Base-by-base conservation (phyloP, 1,140 invertebrate species). In the Drosophila asahinai region DNA sequence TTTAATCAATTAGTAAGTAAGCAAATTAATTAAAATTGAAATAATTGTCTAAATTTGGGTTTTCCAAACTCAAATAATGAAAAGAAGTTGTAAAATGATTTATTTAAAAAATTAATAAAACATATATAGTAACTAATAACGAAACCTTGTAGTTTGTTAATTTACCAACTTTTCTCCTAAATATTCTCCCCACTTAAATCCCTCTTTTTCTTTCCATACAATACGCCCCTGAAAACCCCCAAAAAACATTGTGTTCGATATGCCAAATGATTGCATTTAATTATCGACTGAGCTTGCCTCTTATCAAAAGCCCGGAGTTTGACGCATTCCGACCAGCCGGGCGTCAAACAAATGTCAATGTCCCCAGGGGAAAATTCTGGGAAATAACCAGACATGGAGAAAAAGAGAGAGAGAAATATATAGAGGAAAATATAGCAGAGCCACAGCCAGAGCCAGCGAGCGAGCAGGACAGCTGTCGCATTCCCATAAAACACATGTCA, bases 201-300 rank as follows among this genome's bases (percentile, higher is more conserved):
- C 58, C 11, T 12, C 1, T 0, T 27, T 36, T 1, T 5, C 22
- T 7, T 6, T 0, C 3, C 7, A 58, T 19, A 15, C 19, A 7
- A n/a, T 19, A 49, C 17, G 7, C n/a, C 19, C 17, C 25, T 67
- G 40, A 54, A 30, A 65, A 43, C 27, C 22, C 14, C 27, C 51
- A 33, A 47, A 48, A 62, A 70, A 30, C 54, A 5, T n/a, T 57
- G 19, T 11, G 14, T 76, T 63, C 45, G 57, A 87, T 66, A 70
- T 59, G 77, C 47, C 57, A 47, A 78, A 64, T 68, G 60, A 84
- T 81, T 86, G 78, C 81, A 82, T 77, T 89, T 82, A 79, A 89
- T 90, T 90, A 90, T 80, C 79, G 61, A 61, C 61, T 52, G 8
- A 55, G 38, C 40, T 48, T 68, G 5, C 40, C 40, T 27, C 63